Evolutionary conservation across 2,113 vertebrate species (phyloP).

Genomic region (Poecilia latipinna): DNA sequence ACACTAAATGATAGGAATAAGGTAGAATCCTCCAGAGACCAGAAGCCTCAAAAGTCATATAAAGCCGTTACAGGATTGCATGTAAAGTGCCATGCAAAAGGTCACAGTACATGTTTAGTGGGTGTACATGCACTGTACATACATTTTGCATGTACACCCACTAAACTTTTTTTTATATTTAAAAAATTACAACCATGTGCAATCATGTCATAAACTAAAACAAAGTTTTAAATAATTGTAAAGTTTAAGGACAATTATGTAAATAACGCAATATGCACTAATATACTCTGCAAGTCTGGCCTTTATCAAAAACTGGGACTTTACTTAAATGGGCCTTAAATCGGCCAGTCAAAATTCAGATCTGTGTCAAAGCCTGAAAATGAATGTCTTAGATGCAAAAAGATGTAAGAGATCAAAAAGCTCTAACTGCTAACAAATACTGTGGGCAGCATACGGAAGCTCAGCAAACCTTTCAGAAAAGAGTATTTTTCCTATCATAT

Average conservation of each 20-base stretch:
- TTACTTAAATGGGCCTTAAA: neutral
- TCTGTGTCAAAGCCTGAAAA: neutral
- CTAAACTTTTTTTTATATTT: too few species aligned
- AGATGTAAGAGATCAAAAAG: neutral
- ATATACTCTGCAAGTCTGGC: too few species aligned
- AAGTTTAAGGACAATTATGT: too few species aligned
- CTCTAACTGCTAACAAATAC: neutral
- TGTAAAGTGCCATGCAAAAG: neutral
- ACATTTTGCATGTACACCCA: too few species aligned
- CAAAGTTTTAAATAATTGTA: too few species aligned
- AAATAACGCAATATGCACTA: too few species aligned
- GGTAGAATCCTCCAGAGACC: constrained; percentile 1
- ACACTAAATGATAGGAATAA: constrained; percentile 30
- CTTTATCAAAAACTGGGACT: too few species aligned
- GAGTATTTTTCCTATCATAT: neutral
- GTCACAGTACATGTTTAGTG: too few species aligned
- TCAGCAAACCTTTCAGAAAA: neutral
- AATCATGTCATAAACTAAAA: too few species aligned
- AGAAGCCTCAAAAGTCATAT: neutral
- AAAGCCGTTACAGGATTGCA: neutral
- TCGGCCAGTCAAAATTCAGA: neutral
- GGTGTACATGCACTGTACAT: too few species aligned
- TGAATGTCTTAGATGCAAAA: neutral
- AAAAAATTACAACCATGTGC: too few species aligned
- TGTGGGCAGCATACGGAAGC: neutral